phyloP scores from a whole-genome alignment of 2,113 vertebrate species.

The Melierax canorus region DNA sequence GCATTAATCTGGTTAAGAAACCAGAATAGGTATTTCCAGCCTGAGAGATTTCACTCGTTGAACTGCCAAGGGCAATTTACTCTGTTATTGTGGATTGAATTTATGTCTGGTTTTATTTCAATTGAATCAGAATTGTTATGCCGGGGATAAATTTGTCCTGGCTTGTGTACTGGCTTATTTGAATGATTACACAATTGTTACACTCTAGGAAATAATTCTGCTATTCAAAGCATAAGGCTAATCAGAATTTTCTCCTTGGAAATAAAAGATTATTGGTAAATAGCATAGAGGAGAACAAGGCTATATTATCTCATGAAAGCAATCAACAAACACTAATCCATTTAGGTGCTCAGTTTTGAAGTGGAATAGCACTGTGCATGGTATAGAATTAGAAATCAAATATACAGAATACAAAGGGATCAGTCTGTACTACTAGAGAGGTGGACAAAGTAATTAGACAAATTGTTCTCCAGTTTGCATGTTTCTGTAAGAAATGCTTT shows the following conservation, averaged over 20 bases:
- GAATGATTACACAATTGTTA: constrained; percentile 37
- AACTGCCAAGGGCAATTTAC: neutral
- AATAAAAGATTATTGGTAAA: constrained; percentile 45
- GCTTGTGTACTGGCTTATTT: constrained; percentile 33
- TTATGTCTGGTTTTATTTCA: constrained; percentile 24
- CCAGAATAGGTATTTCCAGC: constrained; percentile 22
- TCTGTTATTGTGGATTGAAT: neutral
- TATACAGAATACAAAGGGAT: neutral
- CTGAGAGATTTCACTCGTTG: neutral
- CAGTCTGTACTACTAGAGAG: neutral
- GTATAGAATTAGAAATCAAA: neutral
- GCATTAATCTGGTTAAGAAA: constrained; percentile 10
- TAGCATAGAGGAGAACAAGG: constrained; percentile 1
- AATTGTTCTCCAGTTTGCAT: neutral
- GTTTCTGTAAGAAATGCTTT: neutral
- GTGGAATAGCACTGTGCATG: neutral
- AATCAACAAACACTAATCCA: constrained; percentile 54
- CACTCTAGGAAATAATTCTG: constrained; percentile 34
- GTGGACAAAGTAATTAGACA: neutral
- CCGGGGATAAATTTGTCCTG: neutral
- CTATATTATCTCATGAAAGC: constrained; percentile 38
- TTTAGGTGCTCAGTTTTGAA: constrained; percentile 41
- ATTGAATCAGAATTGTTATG: constrained; percentile 25
- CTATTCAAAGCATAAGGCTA: constrained; percentile 19
- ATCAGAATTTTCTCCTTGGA: constrained; percentile 43